phyloP scores from a whole-genome alignment of 2,113 vertebrate species.

The Heliornis fulica region DNA sequence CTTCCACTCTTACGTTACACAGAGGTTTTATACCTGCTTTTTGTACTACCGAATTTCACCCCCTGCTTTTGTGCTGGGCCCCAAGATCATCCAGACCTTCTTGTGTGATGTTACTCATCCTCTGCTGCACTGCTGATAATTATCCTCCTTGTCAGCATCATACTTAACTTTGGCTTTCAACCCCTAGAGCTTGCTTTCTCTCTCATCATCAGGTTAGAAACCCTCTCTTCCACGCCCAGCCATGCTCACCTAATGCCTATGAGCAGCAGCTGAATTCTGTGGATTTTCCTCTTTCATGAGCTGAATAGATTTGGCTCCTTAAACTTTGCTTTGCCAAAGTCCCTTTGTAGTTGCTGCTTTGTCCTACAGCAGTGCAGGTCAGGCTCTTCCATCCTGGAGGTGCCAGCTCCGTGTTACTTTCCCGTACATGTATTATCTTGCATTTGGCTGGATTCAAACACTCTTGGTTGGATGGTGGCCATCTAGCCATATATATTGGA shows the following conservation, averaged over 20 bases:
- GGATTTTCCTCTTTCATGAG: background rate
- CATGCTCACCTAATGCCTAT: accelerated
- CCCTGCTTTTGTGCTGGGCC: background rate
- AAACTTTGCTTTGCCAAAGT: background rate
- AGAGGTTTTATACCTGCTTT: background rate
- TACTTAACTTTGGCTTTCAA: background rate
- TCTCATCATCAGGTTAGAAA: background rate
- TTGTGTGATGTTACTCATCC: background rate
- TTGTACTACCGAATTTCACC: background rate
- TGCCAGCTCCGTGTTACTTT: background rate
- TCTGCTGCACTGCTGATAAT: background rate
- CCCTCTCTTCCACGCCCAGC: background rate
- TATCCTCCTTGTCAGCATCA: background rate
- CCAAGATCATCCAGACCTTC: background rate
- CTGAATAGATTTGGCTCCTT: background rate
- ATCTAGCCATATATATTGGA: background rate
- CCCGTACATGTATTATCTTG: background rate
- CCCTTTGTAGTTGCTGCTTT: background rate
- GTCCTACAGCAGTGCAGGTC: background rate
- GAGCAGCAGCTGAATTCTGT: background rate
- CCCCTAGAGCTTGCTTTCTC: background rate
- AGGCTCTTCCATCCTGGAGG: background rate
- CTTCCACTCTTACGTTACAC: conserved; percentile 6
- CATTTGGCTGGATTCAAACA: conserved; percentile 1
- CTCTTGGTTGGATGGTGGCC: background rate